Evolutionary conservation across 2,113 vertebrate species (phyloP), one percentile per base, ranked within the genome.

Genomic region (Willisornis vidua): DNA sequence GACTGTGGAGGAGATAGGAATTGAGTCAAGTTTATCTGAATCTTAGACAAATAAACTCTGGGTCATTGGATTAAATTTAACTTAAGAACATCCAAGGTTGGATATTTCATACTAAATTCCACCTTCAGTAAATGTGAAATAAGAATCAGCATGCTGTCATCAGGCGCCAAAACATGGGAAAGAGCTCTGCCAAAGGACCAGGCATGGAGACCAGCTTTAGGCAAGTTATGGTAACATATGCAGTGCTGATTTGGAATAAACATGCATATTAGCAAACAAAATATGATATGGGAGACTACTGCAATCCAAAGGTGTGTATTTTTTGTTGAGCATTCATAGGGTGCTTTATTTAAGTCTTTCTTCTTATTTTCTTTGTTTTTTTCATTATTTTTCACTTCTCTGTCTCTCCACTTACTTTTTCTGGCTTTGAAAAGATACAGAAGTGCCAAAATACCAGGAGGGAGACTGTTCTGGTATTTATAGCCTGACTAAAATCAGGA

Each of bases 361-460:
- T 82, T 82, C 19, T 61, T 65, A 43, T 90, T 76, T 94, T 48
- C 49, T 74, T 85, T 84, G 14, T 14, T 71, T 80, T 72, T 94
- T 84, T 91, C 55, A 45, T 77, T 77, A 59, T 86, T 90, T 94
- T 92, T 96, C 45, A 84, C 82, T 90, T 93, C 91, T 37, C 7
- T 92, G 72, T 95, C 88, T 89, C 90, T 88, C 62, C 49, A 62
- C 75, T 96, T 92, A 96, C 92, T 95, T 96, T 96, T 93, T 95
- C 96, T 97, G 96, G 96, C 94, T 87, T 94, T 86, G 76, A 96
- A 92, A 96, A 90, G 65, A 55, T 73, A 87, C 83, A 68, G 54
- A 94, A 90, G 83, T 95, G 96, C 96, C 96, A 97, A 97, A 97
- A 97, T 96, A 96, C 90, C 93, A 92, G 76, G 58, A 96, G 76